phyloP scores from a whole-genome alignment of 2,113 vertebrate species.

The Cebus imitator region DNA sequence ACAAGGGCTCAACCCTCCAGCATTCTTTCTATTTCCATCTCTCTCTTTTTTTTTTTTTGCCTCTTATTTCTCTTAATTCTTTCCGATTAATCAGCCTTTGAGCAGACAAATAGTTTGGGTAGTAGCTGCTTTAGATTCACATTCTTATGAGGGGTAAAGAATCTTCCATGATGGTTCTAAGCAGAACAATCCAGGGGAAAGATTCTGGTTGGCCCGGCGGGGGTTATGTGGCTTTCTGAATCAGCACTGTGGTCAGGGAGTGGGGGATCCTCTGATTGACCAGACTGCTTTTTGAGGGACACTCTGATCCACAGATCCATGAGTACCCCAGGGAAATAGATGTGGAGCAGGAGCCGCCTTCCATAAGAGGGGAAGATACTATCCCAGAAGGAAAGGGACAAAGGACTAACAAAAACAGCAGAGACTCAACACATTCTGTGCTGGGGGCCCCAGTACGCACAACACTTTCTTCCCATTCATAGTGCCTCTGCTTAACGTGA shows the following conservation, averaged over 20 bases:
- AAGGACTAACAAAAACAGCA: not conserved
- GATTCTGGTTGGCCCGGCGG: not conserved
- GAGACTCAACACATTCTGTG: not conserved
- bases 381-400: not conserved
- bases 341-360: not conserved
- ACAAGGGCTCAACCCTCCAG: not conserved
- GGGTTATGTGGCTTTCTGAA: not conserved
- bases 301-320: not conserved
- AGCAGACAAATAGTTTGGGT: not conserved
- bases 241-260: not conserved
- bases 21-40: not conserved
- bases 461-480: too few relatives aligned
- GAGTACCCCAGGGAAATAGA: too few relatives aligned
- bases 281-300: not conserved
- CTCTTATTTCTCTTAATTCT: not conserved
- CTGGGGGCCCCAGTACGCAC: not conserved
- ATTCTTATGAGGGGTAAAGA: not conserved
- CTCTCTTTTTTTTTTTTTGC: not conserved
- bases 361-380: not conserved
- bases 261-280: not conserved
- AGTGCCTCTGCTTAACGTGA: not conserved
- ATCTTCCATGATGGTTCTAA: not conserved
- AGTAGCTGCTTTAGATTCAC: not conserved
- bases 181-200: not conserved
- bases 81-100: not conserved